Conservation (phyloP, 2,888 invertebrate genomes). For the Acrocera orbiculus region DNA sequence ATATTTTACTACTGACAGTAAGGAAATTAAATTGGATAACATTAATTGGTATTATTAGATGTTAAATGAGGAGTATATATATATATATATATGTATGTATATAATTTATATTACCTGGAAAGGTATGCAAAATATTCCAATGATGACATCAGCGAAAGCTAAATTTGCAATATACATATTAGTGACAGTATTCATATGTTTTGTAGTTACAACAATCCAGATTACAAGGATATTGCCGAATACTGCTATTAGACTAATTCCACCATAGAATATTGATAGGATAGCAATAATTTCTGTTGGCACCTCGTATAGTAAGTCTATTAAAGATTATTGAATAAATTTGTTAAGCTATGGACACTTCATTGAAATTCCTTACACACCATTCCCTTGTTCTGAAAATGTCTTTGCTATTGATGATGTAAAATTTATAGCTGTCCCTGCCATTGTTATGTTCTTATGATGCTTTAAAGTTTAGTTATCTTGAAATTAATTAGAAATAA, state of each 20-base stretch:
- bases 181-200: constrained; percentile 66
- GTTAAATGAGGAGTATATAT: neutral
- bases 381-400: too few species aligned
- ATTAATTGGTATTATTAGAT: too few species aligned
- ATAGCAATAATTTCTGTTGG: constrained; percentile 55
- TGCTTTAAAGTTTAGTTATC: too few species aligned
- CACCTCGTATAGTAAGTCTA: constrained; percentile 52
- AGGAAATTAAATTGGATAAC: constrained; percentile 7
- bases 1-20: neutral
- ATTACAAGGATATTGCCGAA: constrained; percentile 73
- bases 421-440: too few species aligned
- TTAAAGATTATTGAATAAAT: constrained; percentile 18
- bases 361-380: too few species aligned
- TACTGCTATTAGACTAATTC: constrained; percentile 63
- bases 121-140: constrained; percentile 70
- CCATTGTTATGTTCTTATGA: too few species aligned
- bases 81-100: neutral
- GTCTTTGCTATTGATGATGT: too few species aligned
- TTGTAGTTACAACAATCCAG: constrained; percentile 62
- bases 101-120: constrained; percentile 38
- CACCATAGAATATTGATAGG: constrained; percentile 61
- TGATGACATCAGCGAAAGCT: constrained; percentile 70
- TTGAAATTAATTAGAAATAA: too few species aligned
- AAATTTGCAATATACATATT: constrained; percentile 76
- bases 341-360: too few species aligned